These are phyloP conservation scores for Parapsyche elsis DNA, from an alignment of 1,140 invertebrate species.

Conservation along the genomic window DNA sequence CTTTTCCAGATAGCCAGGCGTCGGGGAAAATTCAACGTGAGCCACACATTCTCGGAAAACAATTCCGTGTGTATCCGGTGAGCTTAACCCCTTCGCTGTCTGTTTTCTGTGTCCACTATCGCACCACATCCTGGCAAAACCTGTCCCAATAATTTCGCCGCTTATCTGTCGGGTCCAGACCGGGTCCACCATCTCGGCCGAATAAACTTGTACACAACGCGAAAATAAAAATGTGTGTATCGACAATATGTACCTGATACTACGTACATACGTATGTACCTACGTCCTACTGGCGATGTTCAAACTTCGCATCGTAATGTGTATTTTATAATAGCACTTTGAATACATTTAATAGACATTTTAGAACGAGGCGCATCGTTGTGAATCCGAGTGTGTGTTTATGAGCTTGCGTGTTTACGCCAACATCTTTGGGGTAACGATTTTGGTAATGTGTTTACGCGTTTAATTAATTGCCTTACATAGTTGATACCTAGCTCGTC, in stretches of 20 bases:
- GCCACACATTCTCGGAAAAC: too few relatives aligned
- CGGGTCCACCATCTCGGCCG: not conserved
- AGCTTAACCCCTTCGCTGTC: not conserved
- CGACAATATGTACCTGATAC: too few relatives aligned
- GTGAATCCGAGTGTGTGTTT: too few relatives aligned
- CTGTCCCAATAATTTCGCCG: constrained; percentile 31
- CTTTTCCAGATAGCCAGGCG: not conserved
- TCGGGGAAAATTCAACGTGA: not conserved
- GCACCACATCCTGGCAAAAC: not conserved
- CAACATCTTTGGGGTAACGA: constrained; percentile 2
- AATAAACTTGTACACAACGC: not conserved
- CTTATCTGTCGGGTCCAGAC: constrained; percentile 29
- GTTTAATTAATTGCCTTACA: constrained; percentile 18
- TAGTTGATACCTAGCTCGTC: not conserved
- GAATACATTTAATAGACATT: too few relatives aligned
- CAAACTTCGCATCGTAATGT: too few relatives aligned
- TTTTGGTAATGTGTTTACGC: constrained; percentile 15
- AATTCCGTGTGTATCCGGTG: not conserved
- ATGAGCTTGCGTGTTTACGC: not conserved
- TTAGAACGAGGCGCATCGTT: too few relatives aligned
- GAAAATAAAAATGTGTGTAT: too few relatives aligned
- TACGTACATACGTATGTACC: too few relatives aligned
- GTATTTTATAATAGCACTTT: too few relatives aligned
- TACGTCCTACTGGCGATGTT: too few relatives aligned
- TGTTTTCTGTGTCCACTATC: not conserved